Base-by-base conservation (phyloP, 1,140 invertebrate species). In the Listronotus bonariensis region DNA sequence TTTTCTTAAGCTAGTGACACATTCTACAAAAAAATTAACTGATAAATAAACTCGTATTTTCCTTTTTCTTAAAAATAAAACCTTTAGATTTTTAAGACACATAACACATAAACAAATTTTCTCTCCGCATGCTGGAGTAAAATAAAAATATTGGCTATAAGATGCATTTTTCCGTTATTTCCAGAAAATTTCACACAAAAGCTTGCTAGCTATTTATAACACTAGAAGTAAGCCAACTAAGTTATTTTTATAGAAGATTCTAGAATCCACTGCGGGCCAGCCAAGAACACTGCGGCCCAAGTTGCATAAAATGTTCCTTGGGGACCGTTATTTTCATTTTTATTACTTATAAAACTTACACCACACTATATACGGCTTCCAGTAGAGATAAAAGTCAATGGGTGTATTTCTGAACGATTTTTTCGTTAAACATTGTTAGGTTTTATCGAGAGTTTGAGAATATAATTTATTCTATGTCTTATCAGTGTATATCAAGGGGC, bases 251-350 rank as follows among this genome's bases (percentile, higher is more conserved):
- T 55, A 42, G 53, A 55, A 42, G 40, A 42, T 41, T 26, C 36
- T 20, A 38, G 53, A 18, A 42, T 55, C 40, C 32, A 53, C 31
- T 52, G 20, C 15, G 34, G 14, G 15, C 14, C n/a, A 43, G 41
- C 14, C 11, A 12, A 7, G 41, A 43, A 14, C 51, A 53, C 51
- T 55, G 53, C 53, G 41, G 34, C 14, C 15, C 38, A 55, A 55
- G 53, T 55, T 55, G 53, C 53, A 55, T 55, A 42, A 55, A 58
- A 58, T 58, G 45, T 58, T 31, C 42, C 42, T n/a, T n/a, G 5
- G 42, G 56, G 56, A 58, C 31, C 56, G 26, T 46, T 58, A 49
- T 58, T 46, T 58, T 58, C 45, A 48, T 58, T 58, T 58, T 49
- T 46, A 58, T 58, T 46, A 36, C 45, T 48, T 32, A 12, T 14